Evolutionary conservation across 1,140 invertebrate species (phyloP), one percentile per base, ranked within the genome.

Genomic region (Diabrotica undecimpunctata): DNA sequence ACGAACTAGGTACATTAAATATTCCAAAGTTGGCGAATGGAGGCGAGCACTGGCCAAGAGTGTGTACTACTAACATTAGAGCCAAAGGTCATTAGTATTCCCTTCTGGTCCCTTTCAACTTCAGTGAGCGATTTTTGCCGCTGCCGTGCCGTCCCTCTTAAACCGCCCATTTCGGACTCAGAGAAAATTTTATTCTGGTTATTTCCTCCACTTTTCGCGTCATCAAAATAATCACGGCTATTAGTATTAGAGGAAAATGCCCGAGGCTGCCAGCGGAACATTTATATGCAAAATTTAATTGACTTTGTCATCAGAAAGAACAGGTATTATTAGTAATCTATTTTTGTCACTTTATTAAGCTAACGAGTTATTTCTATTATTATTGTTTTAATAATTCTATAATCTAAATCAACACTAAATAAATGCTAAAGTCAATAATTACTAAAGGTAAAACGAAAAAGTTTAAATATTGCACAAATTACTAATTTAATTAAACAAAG

Each of bases 1-100:
- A 46, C 41, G 41, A 46, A 46, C 41, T 46, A 46, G 41, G 41
- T 25, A 55, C 54, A 36, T 55, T 14, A 55, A 55, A 55, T 55
- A 55, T 55, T 55, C 54, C 54, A 35, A 55, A 55, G 54, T 55
- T 55, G 13, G n/a, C 13, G 41, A 46, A 46, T 25, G 25, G 25
- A 36, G 54, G 10, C 25, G 6, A 36, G 25, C 54, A 13, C 10
- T n/a, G 9, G 25, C 10, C 25, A 14, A 7, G 54, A 25, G 54
- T 55, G 25, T 55, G 13, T 14, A 55, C 54, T 46, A 46, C 41
- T 46, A 46, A n/a, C 41, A 46, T 46, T 46, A 46, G 8, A 46
- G 41, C 41, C 25, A 25, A 36, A 55, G 35, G 35, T 14, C 54
- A 55, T 55, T 55, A 55, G 54, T 55, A 55, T 55, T 55, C 54